Base-by-base conservation (phyloP, 2,888 invertebrate genomes). In the Autographa pulchrina region DNA sequence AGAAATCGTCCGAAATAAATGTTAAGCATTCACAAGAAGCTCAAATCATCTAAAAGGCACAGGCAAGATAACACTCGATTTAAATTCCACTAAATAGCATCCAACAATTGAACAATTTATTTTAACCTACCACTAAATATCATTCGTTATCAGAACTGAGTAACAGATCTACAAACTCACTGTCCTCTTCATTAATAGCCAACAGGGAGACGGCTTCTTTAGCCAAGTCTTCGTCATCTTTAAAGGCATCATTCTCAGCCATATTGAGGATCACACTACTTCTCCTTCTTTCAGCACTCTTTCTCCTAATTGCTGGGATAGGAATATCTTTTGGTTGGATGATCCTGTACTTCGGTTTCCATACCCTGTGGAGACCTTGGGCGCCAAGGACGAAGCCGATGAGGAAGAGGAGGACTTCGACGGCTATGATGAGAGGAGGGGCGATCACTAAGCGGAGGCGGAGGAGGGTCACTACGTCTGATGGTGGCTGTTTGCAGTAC, bases 371-470 rank as follows among this genome's bases (percentile, higher is more conserved):
- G 32, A 91, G 86, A 1, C 95, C 93, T 74, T 91, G 92, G 20
- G 91, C 89, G 6, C 96, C 89, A 13, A 96, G 88, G 63, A 94
- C 88, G 7, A 95, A 62, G 2, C 97, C 97, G 7, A 92, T 84
- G 63, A 94, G 62, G 74, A 96, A 88, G 48, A 96, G 89, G 0
- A 96, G 56, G n/a, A 96, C 90, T 64, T 96, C 92, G 0, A 95
- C 48, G 0, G 93, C 90, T 79, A 95, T 92, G 83, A 96, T 89
- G 2, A 96, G 81, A 0, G 96, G 93, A 0, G 97, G 97, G 0
- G 94, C 96, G 59, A 96, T 91, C 73, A 96, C 92, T 74, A 96
- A 92, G 1, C 96, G 93, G 0, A 96, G 86, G 25, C 93, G 92
- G 0, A 96, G 89, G 1, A 96, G 83, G 5, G 90, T 82, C 31